phyloP scores from a whole-genome alignment of 2,113 vertebrate species.

The Sapayoa aenigma region DNA sequence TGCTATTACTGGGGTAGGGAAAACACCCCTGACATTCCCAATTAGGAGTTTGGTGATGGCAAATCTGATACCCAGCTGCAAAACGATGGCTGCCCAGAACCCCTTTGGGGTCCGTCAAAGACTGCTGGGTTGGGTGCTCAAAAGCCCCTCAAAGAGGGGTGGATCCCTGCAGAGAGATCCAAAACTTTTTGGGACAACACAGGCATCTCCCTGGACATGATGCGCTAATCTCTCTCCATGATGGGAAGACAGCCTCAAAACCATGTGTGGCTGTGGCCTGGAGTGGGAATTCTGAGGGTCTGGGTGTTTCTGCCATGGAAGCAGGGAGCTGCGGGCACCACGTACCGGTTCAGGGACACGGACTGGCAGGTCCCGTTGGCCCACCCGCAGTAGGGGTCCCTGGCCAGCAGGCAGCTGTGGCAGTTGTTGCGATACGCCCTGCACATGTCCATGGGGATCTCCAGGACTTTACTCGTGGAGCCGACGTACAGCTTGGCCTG shows the following conservation, averaged over 20 bases:
- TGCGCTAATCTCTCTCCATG: not conserved
- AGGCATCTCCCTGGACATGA: rapidly evolving
- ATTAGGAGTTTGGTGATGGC: not conserved
- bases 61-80: not conserved
- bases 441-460: slow-evolving; percentile 74
- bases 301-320: rapidly evolving
- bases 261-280: rapidly evolving
- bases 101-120: not conserved
- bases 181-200: rapidly evolving
- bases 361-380: slow-evolving; percentile 42
- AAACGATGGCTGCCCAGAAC: not conserved
- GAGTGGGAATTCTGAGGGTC: not conserved
- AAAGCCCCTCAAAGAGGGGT: not conserved
- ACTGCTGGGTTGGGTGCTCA: not conserved
- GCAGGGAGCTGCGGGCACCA: rapidly evolving
- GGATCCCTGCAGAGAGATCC: not conserved
- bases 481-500: slow-evolving; percentile 72
- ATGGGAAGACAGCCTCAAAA: not conserved
- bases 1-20: not conserved
- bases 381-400: slow-evolving; percentile 78
- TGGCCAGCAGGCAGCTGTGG: slow-evolving; percentile 73
- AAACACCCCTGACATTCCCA: rapidly evolving
- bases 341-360: slow-evolving; percentile 32
- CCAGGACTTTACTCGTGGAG: slow-evolving; percentile 57
- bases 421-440: slow-evolving; percentile 64